phyloP scores from a whole-genome alignment of 2,797 vertebrate genomes.

The Lateolabrax maculatus region DNA sequence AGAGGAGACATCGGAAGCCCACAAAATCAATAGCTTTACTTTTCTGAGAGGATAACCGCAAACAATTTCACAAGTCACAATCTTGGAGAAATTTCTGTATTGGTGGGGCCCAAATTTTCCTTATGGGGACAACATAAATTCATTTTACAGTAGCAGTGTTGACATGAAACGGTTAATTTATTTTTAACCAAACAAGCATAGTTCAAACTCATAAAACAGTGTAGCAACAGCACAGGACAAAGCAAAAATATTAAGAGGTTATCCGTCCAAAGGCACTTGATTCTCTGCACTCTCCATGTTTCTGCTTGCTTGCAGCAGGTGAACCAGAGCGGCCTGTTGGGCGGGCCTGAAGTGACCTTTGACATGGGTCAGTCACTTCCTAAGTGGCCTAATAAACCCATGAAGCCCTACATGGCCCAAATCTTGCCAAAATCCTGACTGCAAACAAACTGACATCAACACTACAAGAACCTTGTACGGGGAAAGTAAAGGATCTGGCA shows the following conservation, averaged over 20 bases:
- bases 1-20: slow-evolving; percentile 63
- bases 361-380: slow-evolving; percentile 11
- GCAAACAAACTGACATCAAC: background rate
- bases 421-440: slow-evolving; percentile 1
- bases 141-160: background rate
- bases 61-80: slow-evolving; percentile 56
- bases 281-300: slow-evolving; percentile 5
- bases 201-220: background rate
- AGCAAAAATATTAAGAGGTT: background rate
- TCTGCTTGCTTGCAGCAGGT: slow-evolving; percentile 22
- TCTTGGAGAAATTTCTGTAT: slow-evolving; percentile 35
- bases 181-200: background rate
- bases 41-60: slow-evolving; percentile 57
- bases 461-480: background rate
- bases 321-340: slow-evolving; percentile 14
- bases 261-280: background rate
- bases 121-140: background rate
- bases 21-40: slow-evolving; percentile 77
- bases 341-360: slow-evolving; percentile 1
- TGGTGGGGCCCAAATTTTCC: slow-evolving; percentile 19
- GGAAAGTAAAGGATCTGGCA: background rate
- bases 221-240: background rate
- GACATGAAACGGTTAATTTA: background rate
- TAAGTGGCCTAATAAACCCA: slow-evolving; percentile 35
- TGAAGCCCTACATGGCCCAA: background rate